phyloP scores from a whole-genome alignment of 2,888 invertebrate species.

The Aplocera efformata region DNA sequence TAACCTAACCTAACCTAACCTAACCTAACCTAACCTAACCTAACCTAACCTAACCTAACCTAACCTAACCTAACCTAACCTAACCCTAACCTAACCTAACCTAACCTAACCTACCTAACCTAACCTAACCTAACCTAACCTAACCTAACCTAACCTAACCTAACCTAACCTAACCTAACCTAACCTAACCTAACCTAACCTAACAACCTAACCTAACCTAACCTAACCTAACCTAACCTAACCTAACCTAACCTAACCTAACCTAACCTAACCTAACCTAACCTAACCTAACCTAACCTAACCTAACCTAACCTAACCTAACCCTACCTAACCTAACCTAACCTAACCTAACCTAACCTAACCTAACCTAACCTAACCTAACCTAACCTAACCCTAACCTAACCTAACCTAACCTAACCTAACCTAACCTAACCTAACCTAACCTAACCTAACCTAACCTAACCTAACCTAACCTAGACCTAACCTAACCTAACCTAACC shows the following conservation, averaged over 20 bases:
- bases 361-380: slow-evolving; percentile 8
- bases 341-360: slow-evolving; percentile 8
- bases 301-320: slow-evolving; percentile 8
- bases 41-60: slow-evolving; percentile 6
- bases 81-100: too few relatives aligned
- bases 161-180: slow-evolving; percentile 8
- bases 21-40: slow-evolving; percentile 5
- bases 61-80: slow-evolving; percentile 8
- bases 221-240: slow-evolving; percentile 8
- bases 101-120: too few relatives aligned
- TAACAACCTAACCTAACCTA: too few relatives aligned
- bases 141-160: slow-evolving; percentile 8
- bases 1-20: slow-evolving; percentile 5
- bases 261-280: slow-evolving; percentile 8
- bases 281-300: slow-evolving; percentile 8
- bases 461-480: too few relatives aligned
- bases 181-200: too few relatives aligned
- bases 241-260: slow-evolving; percentile 8
- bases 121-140: slow-evolving; percentile 7
- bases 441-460: slow-evolving; percentile 8
- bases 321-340: slow-evolving; percentile 7
- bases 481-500: slow-evolving; percentile 9
- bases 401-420: slow-evolving; percentile 8
- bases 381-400: too few relatives aligned
- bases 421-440: slow-evolving; percentile 8